Evolutionary conservation across 2,888 invertebrate species (phyloP), one percentile per base, ranked within the genome.

Genomic region (Epistrophella euchroma): DNA sequence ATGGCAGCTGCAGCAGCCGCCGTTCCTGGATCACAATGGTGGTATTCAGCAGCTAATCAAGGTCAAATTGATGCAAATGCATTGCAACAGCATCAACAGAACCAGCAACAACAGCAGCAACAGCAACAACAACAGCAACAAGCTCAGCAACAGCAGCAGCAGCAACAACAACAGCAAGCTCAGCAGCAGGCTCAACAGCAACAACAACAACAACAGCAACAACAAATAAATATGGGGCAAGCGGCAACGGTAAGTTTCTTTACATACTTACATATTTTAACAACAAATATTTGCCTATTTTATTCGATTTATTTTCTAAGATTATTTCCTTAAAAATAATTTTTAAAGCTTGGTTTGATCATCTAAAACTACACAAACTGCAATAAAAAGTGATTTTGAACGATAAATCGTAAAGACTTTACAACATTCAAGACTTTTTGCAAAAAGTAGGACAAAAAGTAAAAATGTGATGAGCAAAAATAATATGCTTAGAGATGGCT

Each of bases 21-120:
- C 73, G 93, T 93, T 50, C 94, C 94, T 88, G 93, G 94, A 75
- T 95, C 95, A 90, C 96, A 96, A 95, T 96, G 96, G 96, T 96
- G 96, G 94, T 94, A 96, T 88, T 94, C 95, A 90, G 94, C 95
- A 87, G 95, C 94, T 91, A 94, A 92, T 90, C 92, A 92, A 88
- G 91, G 92, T 45, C 93, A 92, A 90, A 92, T 93, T 87, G 93
- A 93, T 89, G 94, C 95, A 90, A 94, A 94, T 92, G 93, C 94
- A 89, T 93, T 94, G 91, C 94, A 94, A 89, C 94, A 94, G 88
- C 92, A 93, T 89, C 93, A 93, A 88, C 93, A 93, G 78, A 92
- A 92, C 73, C 92, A 92, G 71, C 92, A 92, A 70, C 93, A 94
- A 92, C 93, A 93, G 40, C 94, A 94, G 88, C 93, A 94, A 83